Percentiles rank a stretch among this genome's conserved stretches.
phyloP scores from a whole-genome alignment of 2,113 vertebrate genomes.

The Lucifuga dentata region DNA sequence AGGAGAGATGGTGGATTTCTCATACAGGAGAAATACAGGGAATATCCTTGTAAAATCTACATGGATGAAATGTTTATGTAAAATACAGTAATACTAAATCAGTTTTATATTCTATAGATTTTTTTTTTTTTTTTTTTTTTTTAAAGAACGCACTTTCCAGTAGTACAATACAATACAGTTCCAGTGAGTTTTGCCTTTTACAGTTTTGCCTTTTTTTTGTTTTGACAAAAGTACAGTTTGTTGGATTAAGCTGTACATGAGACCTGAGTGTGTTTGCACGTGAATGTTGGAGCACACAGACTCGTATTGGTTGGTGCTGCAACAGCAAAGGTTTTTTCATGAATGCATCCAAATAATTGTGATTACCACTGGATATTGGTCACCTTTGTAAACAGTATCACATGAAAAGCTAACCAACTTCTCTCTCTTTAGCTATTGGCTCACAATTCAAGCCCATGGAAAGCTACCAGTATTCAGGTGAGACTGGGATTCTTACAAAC shows the following conservation, averaged over 20 bases:
- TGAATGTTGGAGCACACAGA: slow-evolving; percentile 4
- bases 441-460: slow-evolving; percentile 99
- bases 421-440: slow-evolving; percentile 87
- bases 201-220: too few relatives aligned
- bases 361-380: background rate
- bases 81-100: too few relatives aligned
- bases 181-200: too few relatives aligned
- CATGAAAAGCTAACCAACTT: slow-evolving; percentile 2
- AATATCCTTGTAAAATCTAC: too few relatives aligned
- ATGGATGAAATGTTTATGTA: too few relatives aligned
- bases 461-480: slow-evolving; percentile 97
- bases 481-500: slow-evolving; percentile 52
- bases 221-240: background rate
- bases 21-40: too few relatives aligned
- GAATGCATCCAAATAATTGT: background rate
- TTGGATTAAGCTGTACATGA: background rate
- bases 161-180: too few relatives aligned
- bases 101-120: too few relatives aligned
- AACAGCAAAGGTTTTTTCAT: background rate
- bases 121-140: too few relatives aligned
- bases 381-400: background rate
- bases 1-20: too few relatives aligned
- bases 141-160: too few relatives aligned
- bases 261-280: background rate
- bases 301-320: slow-evolving; percentile 37